These are phyloP conservation scores for Fistularia tabacaria DNA, from an alignment of 2,797 vertebrate species.

Conservation along the genomic window DNA sequence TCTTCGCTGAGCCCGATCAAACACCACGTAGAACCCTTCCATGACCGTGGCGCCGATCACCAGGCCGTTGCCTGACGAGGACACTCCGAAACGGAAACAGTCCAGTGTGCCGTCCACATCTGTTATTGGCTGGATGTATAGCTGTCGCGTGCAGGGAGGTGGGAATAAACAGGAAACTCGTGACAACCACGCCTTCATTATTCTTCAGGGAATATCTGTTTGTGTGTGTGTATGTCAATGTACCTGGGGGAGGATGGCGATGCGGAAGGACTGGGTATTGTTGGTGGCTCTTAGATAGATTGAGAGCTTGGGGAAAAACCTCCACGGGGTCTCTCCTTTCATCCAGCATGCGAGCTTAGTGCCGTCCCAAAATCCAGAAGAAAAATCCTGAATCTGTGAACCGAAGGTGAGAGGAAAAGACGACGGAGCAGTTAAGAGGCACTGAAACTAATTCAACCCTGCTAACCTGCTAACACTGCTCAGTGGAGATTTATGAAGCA, in stretches of 20 bases:
- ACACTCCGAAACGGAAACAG: constrained; percentile 91
- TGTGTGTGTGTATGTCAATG: background rate
- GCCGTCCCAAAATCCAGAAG: constrained; percentile 90
- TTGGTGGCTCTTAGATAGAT: constrained; percentile 92
- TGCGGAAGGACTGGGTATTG: constrained; percentile 87
- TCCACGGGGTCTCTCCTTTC: constrained; percentile 85
- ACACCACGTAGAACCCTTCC: constrained; percentile 96
- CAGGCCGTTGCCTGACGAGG: constrained; percentile 83
- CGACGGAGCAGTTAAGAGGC: too few relatives aligned
- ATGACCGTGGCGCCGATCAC: constrained; percentile 96
- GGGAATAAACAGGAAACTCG: background rate
- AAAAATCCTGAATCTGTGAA: constrained; percentile 86
- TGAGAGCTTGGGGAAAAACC: constrained; percentile 93
- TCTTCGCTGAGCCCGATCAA: constrained; percentile 83
- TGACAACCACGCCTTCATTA: background rate
- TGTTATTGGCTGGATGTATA: constrained; percentile 89
- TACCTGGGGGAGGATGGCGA: constrained; percentile 94
- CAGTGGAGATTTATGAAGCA: too few relatives aligned
- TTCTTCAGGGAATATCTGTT: background rate
- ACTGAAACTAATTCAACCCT: too few relatives aligned
- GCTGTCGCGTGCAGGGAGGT: constrained; percentile 61
- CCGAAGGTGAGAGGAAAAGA: too few relatives aligned
- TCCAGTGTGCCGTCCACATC: constrained; percentile 80
- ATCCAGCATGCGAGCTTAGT: constrained; percentile 93
- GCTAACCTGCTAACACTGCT: too few relatives aligned